A percentile compares a stretch with the other conserved stretches of the same genome.
These are phyloP conservation scores for Paraescarpia echinospica DNA, from an alignment of 1,140 invertebrate genomes.

Conservation along the genomic window DNA sequence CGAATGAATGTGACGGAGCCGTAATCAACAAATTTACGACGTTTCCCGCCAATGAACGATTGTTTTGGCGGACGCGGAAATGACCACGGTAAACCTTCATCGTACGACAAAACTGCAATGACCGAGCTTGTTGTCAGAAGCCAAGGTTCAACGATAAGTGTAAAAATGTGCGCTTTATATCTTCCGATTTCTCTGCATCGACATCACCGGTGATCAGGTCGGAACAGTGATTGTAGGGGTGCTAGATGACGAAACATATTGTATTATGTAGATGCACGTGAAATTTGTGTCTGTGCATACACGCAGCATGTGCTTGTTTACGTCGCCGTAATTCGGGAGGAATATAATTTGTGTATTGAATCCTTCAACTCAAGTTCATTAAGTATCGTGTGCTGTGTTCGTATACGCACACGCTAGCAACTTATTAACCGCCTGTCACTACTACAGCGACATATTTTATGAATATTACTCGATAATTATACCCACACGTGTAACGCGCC, in stretches of 20 bases:
- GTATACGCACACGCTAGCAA: background rate
- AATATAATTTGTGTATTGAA: background rate
- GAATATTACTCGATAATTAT: constrained; percentile 1
- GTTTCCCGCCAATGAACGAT: background rate
- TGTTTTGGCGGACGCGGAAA: background rate
- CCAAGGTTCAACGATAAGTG: constrained; percentile 4
- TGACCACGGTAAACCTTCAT: background rate
- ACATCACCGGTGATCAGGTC: background rate
- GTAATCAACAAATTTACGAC: background rate
- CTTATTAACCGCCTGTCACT: background rate
- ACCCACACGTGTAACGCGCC: constrained; percentile 2
- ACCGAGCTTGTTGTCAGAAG: background rate
- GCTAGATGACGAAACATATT: constrained; percentile 1
- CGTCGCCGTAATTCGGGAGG: background rate
- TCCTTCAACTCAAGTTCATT: no score
- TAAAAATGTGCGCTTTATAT: constrained; percentile 6
- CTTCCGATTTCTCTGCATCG: background rate
- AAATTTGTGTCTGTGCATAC: background rate
- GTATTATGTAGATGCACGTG: constrained; percentile 5
- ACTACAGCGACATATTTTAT: constrained; percentile 1
- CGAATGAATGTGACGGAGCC: background rate
- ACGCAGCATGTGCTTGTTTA: background rate
- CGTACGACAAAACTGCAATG: background rate
- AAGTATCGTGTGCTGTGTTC: background rate
- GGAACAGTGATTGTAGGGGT: background rate